These are phyloP conservation scores for Acanthis flammea DNA, from an alignment of 2,797 vertebrate genomes.

Conservation along the genomic window DNA sequence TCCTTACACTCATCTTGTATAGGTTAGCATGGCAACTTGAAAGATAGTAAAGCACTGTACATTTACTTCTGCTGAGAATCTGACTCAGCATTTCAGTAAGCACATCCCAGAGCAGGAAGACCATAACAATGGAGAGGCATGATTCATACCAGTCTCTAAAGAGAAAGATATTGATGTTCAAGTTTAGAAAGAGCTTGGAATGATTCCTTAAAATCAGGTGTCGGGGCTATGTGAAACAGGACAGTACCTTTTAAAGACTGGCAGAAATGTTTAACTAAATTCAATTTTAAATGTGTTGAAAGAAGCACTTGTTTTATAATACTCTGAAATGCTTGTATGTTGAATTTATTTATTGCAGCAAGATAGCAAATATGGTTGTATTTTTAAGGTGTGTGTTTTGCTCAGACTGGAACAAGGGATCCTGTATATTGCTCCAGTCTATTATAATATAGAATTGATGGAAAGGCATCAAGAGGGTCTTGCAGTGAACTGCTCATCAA, in stretches of 20 bases:
- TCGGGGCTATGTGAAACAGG: background rate
- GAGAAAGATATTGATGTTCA: background rate
- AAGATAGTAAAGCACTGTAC: background rate
- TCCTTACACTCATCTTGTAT: background rate
- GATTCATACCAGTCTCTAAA: background rate
- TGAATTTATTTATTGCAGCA: slow-evolving; percentile 10
- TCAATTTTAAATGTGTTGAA: background rate
- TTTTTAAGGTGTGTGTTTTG: background rate
- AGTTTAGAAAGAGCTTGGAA: background rate
- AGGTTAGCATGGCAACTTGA: background rate
- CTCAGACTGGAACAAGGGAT: background rate
- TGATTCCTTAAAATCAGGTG: background rate
- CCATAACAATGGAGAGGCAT: background rate
- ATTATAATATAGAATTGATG: background rate
- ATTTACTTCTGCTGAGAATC: background rate
- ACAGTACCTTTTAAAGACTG: background rate
- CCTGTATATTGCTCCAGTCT: background rate
- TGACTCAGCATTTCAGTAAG: background rate
- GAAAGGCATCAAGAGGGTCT: background rate
- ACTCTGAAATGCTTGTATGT: background rate
- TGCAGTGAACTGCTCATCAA: background rate
- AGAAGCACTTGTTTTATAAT: background rate
- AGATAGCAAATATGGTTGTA: background rate
- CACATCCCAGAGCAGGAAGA: background rate
- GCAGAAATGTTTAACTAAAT: background rate